These are phyloP conservation scores for Australoheros scitulus DNA, from an alignment of 2,113 vertebrate species.

Conservation along the genomic window DNA sequence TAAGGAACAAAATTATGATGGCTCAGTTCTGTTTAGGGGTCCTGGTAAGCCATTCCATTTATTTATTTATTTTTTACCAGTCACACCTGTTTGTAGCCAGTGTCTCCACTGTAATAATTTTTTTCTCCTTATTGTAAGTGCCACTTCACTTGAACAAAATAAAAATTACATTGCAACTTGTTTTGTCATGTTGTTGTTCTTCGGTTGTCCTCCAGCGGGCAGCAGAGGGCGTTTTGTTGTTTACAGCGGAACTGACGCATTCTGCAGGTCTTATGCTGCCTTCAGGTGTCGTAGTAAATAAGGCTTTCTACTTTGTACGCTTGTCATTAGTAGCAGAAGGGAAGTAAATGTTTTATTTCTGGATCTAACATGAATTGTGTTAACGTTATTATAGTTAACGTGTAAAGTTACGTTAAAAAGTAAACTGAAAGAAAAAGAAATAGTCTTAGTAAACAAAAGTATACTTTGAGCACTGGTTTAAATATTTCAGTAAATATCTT, in stretches of 20 bases:
- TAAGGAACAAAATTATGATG: background rate
- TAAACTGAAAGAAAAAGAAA: background rate
- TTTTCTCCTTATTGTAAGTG: background rate
- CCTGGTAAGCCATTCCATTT: background rate
- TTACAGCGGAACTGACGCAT: constrained; percentile 60
- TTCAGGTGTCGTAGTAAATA: background rate
- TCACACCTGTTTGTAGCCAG: background rate
- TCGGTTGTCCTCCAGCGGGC: constrained; percentile 39
- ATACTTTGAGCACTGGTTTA: background rate
- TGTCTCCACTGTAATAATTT: background rate
- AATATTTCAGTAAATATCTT: background rate
- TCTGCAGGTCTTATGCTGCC: background rate
- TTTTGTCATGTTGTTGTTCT: background rate
- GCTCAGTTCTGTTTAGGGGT: background rate
- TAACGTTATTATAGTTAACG: background rate
- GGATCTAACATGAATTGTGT: no score
- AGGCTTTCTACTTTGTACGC: background rate
- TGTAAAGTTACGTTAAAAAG: background rate
- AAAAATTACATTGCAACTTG: constrained; percentile 13
- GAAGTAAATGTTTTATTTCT: background rate
- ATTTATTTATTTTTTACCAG: background rate
- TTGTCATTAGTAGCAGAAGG: background rate
- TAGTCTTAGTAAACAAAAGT: background rate
- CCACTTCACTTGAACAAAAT: constrained; percentile 25
- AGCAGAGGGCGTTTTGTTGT: background rate